Percentiles rank a stretch among this genome's conserved stretches.
Evolutionary conservation across 2,113 vertebrate species (phyloP).

Genomic region (Collichthys lucidus): DNA sequence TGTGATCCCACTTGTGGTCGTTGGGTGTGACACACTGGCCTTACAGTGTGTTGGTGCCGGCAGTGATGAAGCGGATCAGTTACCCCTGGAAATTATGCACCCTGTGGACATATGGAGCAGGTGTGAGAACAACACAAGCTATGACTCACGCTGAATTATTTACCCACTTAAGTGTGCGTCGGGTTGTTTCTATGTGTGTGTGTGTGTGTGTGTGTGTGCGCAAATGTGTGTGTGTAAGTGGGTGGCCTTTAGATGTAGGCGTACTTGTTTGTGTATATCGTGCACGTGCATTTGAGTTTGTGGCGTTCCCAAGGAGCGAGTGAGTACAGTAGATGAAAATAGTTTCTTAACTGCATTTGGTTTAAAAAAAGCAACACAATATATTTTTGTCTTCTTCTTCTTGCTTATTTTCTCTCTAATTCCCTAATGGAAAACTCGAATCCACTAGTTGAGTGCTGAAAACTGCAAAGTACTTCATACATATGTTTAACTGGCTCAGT

Average conservation of each 20-base stretch:
- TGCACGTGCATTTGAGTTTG: not conserved
- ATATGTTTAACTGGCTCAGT: not conserved
- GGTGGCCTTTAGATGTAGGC: slow-evolving; percentile 5
- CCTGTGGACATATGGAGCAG: slow-evolving; percentile 60
- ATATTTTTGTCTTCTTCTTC: not conserved
- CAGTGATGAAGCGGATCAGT: slow-evolving; percentile 58
- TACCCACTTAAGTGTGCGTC: slow-evolving; percentile 21
- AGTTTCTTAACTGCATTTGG: not conserved
- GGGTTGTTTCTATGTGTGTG: not conserved
- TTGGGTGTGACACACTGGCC: slow-evolving; percentile 54
- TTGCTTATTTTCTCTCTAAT: not conserved
- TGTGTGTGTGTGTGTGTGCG: not conserved
- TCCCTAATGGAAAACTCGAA: not conserved
- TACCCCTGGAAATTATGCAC: slow-evolving; percentile 46
- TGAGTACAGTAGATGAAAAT: not conserved
- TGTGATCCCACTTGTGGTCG: slow-evolving; percentile 44
- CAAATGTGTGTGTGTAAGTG: not conserved
- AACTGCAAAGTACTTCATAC: not conserved
- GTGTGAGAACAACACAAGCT: slow-evolving; percentile 66
- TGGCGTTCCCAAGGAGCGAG: not conserved
- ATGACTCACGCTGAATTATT: slow-evolving; percentile 68
- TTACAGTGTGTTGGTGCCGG: slow-evolving; percentile 22
- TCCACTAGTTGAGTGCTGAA: not conserved
- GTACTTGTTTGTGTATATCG: not conserved
- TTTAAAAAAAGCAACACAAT: not conserved